Evolutionary conservation across 2,888 invertebrate species (phyloP).

Genomic region (Deilephila elpenor): DNA sequence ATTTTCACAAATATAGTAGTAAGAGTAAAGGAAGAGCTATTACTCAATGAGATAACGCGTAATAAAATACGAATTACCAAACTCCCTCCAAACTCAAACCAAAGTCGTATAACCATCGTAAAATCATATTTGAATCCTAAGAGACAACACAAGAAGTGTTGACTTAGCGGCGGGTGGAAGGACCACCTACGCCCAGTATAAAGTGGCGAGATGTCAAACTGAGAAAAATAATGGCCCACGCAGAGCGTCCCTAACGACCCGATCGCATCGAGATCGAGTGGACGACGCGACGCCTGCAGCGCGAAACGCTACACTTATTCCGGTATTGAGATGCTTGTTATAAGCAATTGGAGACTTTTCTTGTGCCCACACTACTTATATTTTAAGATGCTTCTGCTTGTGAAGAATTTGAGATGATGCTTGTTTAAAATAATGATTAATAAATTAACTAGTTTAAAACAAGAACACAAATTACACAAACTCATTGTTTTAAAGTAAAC

Average conservation of each 20-base stretch:
- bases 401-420: no score
- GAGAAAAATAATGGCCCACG: conserved; percentile 61
- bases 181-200: conserved; percentile 72
- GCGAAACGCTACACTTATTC: conserved; percentile 7
- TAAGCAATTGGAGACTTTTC: not conserved
- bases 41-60: no score
- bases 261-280: conserved; percentile 54
- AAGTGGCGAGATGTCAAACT: conserved; percentile 57
- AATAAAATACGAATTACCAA: not conserved
- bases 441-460: no score
- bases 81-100: not conserved
- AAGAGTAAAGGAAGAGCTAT: no score
- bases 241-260: conserved; percentile 54
- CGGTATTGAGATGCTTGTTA: not conserved
- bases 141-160: conserved; percentile 61
- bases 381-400: not conserved
- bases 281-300: conserved; percentile 31
- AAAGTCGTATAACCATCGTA: not conserved
- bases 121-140: conserved; percentile 12
- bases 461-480: no score
- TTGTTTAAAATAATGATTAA: no score
- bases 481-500: not conserved
- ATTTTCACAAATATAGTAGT: no score
- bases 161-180: conserved; percentile 60
- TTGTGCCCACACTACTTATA: no score